phyloP scores from a whole-genome alignment of 2,888 invertebrate genomes.

The Polylopha cassiicola region DNA sequence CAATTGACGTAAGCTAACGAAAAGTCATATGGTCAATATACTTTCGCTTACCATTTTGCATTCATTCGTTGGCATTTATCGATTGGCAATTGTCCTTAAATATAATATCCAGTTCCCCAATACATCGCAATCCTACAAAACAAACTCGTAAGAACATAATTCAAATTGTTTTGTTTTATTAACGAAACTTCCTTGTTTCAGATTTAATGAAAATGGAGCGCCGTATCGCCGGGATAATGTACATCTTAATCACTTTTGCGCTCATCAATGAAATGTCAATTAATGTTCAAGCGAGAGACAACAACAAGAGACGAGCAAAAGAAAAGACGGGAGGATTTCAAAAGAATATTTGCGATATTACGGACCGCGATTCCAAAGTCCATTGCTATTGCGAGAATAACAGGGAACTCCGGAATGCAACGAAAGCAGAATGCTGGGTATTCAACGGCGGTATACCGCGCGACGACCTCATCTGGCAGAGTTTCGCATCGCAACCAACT shows the following conservation, averaged over 20 bases:
- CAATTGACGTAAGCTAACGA: no score
- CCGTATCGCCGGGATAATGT: slow-evolving; percentile 58
- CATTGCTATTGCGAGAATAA: slow-evolving; percentile 83
- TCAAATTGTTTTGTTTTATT: slow-evolving; percentile 28
- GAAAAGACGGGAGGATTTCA: slow-evolving; percentile 69
- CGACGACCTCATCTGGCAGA: slow-evolving; percentile 85
- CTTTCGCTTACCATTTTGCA: no score
- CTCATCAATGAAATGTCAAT: slow-evolving; percentile 69
- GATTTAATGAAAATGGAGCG: slow-evolving; percentile 62
- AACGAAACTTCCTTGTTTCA: slow-evolving; percentile 56
- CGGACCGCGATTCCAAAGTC: slow-evolving; percentile 74
- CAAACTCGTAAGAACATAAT: slow-evolving; percentile 25
- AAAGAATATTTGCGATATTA: slow-evolving; percentile 78
- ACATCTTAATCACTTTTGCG: slow-evolving; percentile 63
- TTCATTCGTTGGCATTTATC: no score
- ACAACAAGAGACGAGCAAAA: slow-evolving; percentile 63
- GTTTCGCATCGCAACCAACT: slow-evolving; percentile 84
- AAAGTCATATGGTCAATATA: no score
- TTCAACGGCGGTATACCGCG: slow-evolving; percentile 81
- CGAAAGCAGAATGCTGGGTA: slow-evolving; percentile 87
- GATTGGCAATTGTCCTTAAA: no score
- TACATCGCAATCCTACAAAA: slow-evolving; percentile 29
- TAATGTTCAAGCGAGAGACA: slow-evolving; percentile 66
- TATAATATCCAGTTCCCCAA: slow-evolving; percentile 25
- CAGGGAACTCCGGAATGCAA: slow-evolving; percentile 75